Conservation (phyloP, 2,113 vertebrate species). For the Sakesphorus luctuosus region DNA sequence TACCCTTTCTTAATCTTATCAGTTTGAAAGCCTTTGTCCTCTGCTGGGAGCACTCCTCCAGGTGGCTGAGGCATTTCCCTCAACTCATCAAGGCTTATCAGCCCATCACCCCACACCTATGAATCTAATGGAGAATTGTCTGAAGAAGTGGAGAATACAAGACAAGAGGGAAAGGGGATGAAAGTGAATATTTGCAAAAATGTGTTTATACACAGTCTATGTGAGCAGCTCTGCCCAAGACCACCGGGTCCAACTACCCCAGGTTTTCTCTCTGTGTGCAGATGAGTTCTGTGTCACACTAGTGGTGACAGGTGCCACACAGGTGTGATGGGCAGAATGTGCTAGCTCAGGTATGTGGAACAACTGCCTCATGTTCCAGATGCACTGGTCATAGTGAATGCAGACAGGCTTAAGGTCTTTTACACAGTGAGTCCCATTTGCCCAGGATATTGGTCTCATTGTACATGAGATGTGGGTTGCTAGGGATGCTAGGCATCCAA, state of each 20-base stretch:
- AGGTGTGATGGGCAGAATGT: neutral
- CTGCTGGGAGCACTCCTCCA: too few relatives aligned
- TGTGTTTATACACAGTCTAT: neutral
- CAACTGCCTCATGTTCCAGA: neutral
- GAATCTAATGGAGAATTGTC: neutral
- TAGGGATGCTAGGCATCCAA: neutral
- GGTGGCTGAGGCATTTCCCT: too few relatives aligned
- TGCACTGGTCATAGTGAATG: neutral
- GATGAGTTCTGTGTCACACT: neutral
- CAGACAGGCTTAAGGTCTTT: neutral
- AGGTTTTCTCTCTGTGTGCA: neutral
- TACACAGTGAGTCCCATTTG: neutral
- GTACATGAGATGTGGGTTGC: neutral
- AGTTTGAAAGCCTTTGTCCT: too few relatives aligned
- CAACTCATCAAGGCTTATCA: too few relatives aligned
- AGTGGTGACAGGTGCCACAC: neutral
- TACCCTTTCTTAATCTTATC: too few relatives aligned
- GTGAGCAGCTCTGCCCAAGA: neutral
- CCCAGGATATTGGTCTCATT: neutral
- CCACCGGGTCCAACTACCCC: neutral
- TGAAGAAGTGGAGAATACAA: neutral
- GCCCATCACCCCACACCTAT: too few relatives aligned
- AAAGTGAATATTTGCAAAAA: neutral
- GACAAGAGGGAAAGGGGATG: neutral
- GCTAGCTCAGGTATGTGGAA: rapidly evolving